Percentiles rank a stretch among this genome's conserved stretches.
phyloP scores from a whole-genome alignment of 2,113 vertebrate genomes.

The Syngnathoides biaculeatus region DNA sequence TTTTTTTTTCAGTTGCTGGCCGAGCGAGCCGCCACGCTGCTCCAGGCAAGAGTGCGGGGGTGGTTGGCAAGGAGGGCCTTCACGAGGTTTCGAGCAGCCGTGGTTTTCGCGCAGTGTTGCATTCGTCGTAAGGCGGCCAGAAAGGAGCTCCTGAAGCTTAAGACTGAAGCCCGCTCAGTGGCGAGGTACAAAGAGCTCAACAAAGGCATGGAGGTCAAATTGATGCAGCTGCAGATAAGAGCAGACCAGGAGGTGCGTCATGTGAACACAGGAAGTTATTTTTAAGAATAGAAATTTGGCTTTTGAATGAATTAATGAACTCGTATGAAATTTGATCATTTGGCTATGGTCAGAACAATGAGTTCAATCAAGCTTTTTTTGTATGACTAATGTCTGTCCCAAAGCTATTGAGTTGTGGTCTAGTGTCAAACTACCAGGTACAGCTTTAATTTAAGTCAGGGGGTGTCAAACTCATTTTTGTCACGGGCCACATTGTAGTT shows the following conservation, averaged over 20 bases:
- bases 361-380: too few relatives aligned
- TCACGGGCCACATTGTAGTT: too few relatives aligned
- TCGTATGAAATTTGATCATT: too few relatives aligned
- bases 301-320: too few relatives aligned
- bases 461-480: too few relatives aligned
- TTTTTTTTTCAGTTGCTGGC: constrained; percentile 60
- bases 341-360: background rate
- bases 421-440: too few relatives aligned
- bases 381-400: too few relatives aligned
- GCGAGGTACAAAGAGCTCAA: constrained; percentile 74
- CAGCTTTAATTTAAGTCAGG: too few relatives aligned
- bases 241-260: constrained; percentile 69
- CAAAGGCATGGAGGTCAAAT: constrained; percentile 77
- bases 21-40: constrained; percentile 55
- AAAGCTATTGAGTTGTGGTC: too few relatives aligned
- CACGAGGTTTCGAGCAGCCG: constrained; percentile 32
- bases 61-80: constrained; percentile 67
- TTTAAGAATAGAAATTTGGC: background rate
- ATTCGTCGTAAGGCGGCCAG: constrained; percentile 62
- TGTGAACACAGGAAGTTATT: background rate
- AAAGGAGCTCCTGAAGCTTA: constrained; percentile 64
- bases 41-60: constrained; percentile 70
- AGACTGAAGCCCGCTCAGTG: constrained; percentile 62
- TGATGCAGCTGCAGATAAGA: constrained; percentile 74
- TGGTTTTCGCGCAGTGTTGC: constrained; percentile 74